phyloP scores from a whole-genome alignment of 2,113 vertebrate genomes.

The Hydrolagus affinis region DNA sequence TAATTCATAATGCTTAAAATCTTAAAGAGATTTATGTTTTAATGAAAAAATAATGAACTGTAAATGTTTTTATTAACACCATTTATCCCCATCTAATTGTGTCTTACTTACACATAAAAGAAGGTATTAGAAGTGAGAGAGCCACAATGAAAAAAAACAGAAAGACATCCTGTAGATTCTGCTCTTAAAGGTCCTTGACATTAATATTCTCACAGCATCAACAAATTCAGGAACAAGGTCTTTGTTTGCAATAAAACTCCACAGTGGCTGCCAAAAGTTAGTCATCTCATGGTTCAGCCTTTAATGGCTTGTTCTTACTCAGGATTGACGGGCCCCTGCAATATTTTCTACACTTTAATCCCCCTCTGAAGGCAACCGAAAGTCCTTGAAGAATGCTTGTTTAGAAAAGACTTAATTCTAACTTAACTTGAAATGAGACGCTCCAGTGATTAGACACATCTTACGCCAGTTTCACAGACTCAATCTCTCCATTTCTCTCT shows the following conservation, averaged over 20 bases:
- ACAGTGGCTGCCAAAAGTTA: slow-evolving; percentile 22
- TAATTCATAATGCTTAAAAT: not conserved
- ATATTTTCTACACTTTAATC: slow-evolving; percentile 30
- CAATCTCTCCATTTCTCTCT: not conserved
- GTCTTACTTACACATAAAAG: not conserved
- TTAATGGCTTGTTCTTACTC: slow-evolving; percentile 14
- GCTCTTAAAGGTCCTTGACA: not conserved
- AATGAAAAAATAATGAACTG: not conserved
- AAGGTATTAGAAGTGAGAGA: not conserved
- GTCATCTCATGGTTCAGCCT: slow-evolving; percentile 16
- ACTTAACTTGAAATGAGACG: slow-evolving; percentile 25
- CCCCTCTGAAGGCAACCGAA: slow-evolving; percentile 23
- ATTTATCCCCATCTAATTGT: not conserved
- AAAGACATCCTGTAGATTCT: not conserved
- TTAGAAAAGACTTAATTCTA: slow-evolving; percentile 31
- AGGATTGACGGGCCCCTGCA: not conserved
- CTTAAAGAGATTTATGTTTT: not conserved
- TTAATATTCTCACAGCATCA: slow-evolving; percentile 26
- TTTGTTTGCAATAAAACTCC: slow-evolving; percentile 15
- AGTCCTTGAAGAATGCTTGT: slow-evolving; percentile 31
- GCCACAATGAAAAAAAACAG: not conserved
- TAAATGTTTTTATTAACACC: not conserved
- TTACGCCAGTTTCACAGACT: slow-evolving; percentile 19
- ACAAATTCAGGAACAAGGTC: not conserved
- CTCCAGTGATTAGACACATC: slow-evolving; percentile 6